Conservation (phyloP, 2,888 invertebrate species). For the Myopa testacea region DNA sequence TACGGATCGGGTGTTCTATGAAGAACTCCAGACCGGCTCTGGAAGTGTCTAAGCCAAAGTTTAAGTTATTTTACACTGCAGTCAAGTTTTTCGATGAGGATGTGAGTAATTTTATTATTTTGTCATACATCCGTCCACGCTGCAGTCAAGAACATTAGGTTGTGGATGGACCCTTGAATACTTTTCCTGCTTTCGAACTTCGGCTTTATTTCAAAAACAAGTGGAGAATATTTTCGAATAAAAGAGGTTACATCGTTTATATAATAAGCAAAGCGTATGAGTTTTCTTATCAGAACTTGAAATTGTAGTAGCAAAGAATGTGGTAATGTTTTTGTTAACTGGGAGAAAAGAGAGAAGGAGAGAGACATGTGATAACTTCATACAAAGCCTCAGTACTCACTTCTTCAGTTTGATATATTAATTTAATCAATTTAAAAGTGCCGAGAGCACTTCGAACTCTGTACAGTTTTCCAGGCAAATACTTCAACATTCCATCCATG, state of each 20-base stretch:
- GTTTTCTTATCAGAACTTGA: not conserved
- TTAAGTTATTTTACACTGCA: slow-evolving; percentile 9
- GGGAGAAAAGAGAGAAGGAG: too few relatives aligned
- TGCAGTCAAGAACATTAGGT: not conserved
- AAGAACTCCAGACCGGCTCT: not conserved
- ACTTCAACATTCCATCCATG: too few relatives aligned
- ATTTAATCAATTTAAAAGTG: too few relatives aligned
- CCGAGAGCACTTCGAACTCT: too few relatives aligned
- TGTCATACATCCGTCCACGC: not conserved
- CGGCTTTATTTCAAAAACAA: not conserved
- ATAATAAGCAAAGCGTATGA: not conserved
- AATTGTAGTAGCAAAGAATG: not conserved
- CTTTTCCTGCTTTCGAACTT: not conserved
- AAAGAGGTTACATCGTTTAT: not conserved
- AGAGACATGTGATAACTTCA: too few relatives aligned
- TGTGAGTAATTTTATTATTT: slow-evolving; percentile 17
- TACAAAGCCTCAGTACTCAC: too few relatives aligned
- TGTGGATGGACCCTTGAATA: too few relatives aligned
- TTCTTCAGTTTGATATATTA: too few relatives aligned
- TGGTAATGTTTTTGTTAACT: too few relatives aligned
- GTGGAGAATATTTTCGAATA: not conserved
- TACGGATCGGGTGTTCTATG: not conserved
- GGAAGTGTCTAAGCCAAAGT: slow-evolving; percentile 20
- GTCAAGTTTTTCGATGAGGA: not conserved
- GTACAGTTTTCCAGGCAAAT: too few relatives aligned